These are phyloP conservation scores for Lissocephala sabroskyi DNA, from an alignment of 2,888 invertebrate species.

Conservation along the genomic window DNA sequence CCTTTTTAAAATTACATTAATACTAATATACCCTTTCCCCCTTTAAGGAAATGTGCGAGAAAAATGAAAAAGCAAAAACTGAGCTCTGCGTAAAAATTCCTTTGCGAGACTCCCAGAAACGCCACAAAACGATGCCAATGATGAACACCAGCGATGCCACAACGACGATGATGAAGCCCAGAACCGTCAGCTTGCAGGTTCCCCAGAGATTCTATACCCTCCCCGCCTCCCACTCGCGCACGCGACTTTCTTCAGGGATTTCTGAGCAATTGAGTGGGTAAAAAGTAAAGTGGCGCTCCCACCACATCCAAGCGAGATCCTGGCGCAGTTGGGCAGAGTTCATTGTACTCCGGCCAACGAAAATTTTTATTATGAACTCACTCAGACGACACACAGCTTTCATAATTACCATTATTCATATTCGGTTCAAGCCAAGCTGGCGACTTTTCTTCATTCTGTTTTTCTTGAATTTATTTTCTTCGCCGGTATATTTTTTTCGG, in stretches of 20 bases:
- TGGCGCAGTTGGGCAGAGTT: not conserved
- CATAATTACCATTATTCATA: slow-evolving; percentile 41
- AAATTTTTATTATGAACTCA: not conserved
- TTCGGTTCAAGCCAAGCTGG: slow-evolving; percentile 25
- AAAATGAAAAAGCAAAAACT: too few relatives aligned
- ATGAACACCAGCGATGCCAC: not conserved
- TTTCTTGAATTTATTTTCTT: not conserved
- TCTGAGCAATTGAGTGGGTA: too few relatives aligned
- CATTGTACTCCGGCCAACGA: not conserved
- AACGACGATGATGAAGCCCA: slow-evolving; percentile 4
- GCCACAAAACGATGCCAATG: slow-evolving; percentile 25
- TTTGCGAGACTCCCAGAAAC: slow-evolving; percentile 5
- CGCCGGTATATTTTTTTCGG: too few relatives aligned
- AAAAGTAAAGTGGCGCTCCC: too few relatives aligned
- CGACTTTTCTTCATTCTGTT: slow-evolving; percentile 5
- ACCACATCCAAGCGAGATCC: not conserved
- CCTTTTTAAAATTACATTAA: too few relatives aligned
- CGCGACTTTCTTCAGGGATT: too few relatives aligned
- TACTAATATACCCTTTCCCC: too few relatives aligned
- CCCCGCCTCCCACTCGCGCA: too few relatives aligned
- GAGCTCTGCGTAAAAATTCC: not conserved
- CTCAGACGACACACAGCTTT: slow-evolving; percentile 11
- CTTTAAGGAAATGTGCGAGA: too few relatives aligned
- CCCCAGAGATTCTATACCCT: too few relatives aligned
- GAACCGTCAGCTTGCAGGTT: too few relatives aligned